Evolutionary conservation across 1,140 invertebrate species (phyloP), one percentile per base, ranked within the genome.

Genomic region (Antheraea pernyi): DNA sequence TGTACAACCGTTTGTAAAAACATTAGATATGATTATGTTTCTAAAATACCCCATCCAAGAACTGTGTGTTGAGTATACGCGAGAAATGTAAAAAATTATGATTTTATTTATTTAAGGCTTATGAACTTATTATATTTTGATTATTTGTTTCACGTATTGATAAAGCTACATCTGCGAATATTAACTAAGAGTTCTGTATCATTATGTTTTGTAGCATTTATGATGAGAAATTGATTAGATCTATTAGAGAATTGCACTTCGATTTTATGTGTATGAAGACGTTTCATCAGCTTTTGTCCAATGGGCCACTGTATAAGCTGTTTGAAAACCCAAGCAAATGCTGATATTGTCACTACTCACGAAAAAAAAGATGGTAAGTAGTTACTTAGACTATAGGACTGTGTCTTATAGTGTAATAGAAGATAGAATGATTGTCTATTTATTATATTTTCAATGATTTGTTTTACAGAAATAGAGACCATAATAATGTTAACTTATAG

Each of bases 281-380:
- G 81, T 76, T 79, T 62, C 66, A 75, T 69, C 65, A 83, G 73
- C 82, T 78, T 83, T 80, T 92, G 80, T 95, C 95, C 94, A 96
- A 96, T 96, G 95, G 95, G 95, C 95, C 95, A 96, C 93, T 96
- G 95, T 93, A 94, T 95, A 84, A 95, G 95, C 84, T 96, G 95
- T 92, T 96, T 95, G 86, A 95, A 95, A 94, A 94, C 94, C 93
- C 94, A 95, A 92, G 79, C 91, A 77, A 91, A 93, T 93, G 92
- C 91, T 93, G 92, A 94, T 93, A 89, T 89, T 89, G 85, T 93
- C 86, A 82, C 93, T 92, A 84, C 93, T 88, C 77, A 90, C 83
- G 79, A 91, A 83, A 93, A 93, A 85, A 95, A 95, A 93, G 94
- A 95, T 93, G 95, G 95, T 96, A 85, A 85, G 84, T 67, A 22